Evolutionary conservation across 2,113 vertebrate genomes (phyloP), one percentile per base, ranked within the genome.

Genomic region (Motacilla tschutschensis): DNA sequence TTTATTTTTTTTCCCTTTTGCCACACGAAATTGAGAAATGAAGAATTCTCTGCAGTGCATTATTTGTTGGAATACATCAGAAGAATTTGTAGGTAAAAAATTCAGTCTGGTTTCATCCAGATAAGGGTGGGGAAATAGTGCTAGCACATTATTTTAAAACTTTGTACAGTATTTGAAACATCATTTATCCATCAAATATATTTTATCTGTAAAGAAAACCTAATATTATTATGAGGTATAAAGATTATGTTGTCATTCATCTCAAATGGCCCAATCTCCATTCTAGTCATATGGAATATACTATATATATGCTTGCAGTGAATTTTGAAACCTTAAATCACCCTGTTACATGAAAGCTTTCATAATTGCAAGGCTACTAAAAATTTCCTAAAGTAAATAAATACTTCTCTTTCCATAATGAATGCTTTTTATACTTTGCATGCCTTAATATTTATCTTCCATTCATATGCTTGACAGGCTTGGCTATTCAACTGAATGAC

Each of bases 271-370:
- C 38, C 40, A 16, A 40, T 64, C 48, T 87, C 28, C 62, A 43
- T 77, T 77, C 18, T 41, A 74, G 31, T 77, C 10, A 41, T 50
- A 51, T 51, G 31, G 67, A 85, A 73, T 70, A 84, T 47, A 70
- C 53, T 77, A 17, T 51, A 65, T 62, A 22, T 33, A 28, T 33
- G 33, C 25, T 79, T 82, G 36, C 36, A 74, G 11, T 64, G 85
- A 77, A 57, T 81, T 89, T 73, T 86, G 80, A 91, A 92, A 70
- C 48, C 31, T 55, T 83, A 62, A 58, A 51, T 85, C 40, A 65
- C 18, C 14, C 67, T 19, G 43, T 83, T 67, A 48, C 12, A 87
- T 1, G 5, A 65, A 72, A 19, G 12, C 10, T 93, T 85, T 72
- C 4, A 1, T 78, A 80, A 78, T 13, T 73, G 4, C 63, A 76